Conservation (phyloP, 2,888 invertebrate genomes). For the Esperia sulphurella region DNA sequence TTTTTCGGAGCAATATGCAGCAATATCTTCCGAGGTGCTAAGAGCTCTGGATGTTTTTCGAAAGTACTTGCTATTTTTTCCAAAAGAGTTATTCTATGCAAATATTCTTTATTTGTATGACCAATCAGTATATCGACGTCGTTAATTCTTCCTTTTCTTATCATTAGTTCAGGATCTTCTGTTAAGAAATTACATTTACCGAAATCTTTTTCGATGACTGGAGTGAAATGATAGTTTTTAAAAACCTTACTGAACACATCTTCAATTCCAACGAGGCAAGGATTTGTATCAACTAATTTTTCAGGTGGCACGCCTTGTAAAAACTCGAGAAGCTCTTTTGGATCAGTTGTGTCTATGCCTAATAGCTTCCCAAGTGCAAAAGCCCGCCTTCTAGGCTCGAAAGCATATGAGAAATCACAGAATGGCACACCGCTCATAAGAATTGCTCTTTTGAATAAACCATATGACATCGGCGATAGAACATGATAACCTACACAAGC, state of each 20-base stretch:
- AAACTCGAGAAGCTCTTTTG: conserved; percentile 26
- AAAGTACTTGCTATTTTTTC: conserved; percentile 20
- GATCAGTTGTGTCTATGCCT: conserved; percentile 26
- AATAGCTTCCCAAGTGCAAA: conserved; percentile 25
- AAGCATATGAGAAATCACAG: conserved; percentile 26
- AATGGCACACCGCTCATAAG: conserved; percentile 42
- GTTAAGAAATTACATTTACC: conserved; percentile 37
- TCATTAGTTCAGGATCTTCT: conserved; percentile 27
- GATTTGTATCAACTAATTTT: conserved; percentile 18
- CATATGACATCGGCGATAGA: conserved; percentile 47
- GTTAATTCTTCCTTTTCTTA: conserved; percentile 62
- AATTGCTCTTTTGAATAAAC: conserved; percentile 42
- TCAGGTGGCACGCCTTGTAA: conserved; percentile 29
- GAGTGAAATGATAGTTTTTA: conserved; percentile 40
- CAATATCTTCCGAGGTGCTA: conserved; percentile 38
- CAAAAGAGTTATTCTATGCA: conserved; percentile 15
- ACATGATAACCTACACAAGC: conserved; percentile 30
- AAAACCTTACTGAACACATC: conserved; percentile 23
- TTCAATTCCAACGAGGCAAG: conserved; percentile 33
- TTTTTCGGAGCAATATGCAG: conserved; percentile 21
- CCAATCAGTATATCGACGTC: conserved; percentile 84
- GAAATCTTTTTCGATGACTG: conserved; percentile 48
- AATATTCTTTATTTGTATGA: conserved; percentile 82
- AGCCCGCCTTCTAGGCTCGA: conserved; percentile 24
- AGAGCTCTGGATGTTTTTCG: conserved; percentile 33